Percentiles rank a stretch among this genome's conserved stretches.
Evolutionary conservation across 64 coral and sea anemone species (phyloP).

Genomic region (Cladopsammia gracilis): DNA sequence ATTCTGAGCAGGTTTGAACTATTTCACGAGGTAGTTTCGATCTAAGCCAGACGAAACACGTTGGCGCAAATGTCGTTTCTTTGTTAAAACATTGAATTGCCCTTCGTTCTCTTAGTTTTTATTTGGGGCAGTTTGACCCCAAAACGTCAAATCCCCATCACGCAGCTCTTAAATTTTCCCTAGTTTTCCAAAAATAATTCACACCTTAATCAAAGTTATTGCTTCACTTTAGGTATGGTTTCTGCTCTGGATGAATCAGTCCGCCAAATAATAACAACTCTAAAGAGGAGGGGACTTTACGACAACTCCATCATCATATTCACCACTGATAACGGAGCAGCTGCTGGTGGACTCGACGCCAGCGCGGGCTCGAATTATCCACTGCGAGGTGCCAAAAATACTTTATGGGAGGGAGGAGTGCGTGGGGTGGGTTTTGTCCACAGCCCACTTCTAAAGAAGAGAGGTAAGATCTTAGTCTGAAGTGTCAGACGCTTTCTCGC

Average conservation of each 20-base stretch:
- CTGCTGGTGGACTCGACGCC: slow-evolving; percentile 87
- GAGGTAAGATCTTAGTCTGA: slow-evolving; percentile 68
- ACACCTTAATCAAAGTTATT: neutral
- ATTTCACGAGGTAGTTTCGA: no score
- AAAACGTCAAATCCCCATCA: no score
- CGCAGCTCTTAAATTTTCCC: no score
- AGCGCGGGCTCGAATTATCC: slow-evolving; percentile 95
- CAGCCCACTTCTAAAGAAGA: slow-evolving; percentile 89
- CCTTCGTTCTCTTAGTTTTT: no score
- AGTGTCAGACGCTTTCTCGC: no score
- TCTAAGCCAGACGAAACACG: no score
- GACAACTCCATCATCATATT: slow-evolving; percentile 91
- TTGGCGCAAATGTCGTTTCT: no score
- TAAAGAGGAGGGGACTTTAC: slow-evolving; percentile 84
- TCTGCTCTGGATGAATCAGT: slow-evolving; percentile 89
- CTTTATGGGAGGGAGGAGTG: slow-evolving; percentile 95
- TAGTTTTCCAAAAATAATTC: neutral
- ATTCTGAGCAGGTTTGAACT: no score
- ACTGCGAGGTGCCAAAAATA: slow-evolving; percentile 92
- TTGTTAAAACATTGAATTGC: no score
- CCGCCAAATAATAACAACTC: slow-evolving; percentile 69
- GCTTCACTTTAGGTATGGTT: slow-evolving; percentile 72
- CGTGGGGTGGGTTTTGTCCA: slow-evolving; percentile 91
- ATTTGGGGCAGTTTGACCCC: no score
- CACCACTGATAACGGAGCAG: slow-evolving; percentile 93